Percentiles rank a stretch among this genome's conserved stretches.
Evolutionary conservation across 2,888 invertebrate species (phyloP).

Genomic region (Tetragonisca angustula): DNA sequence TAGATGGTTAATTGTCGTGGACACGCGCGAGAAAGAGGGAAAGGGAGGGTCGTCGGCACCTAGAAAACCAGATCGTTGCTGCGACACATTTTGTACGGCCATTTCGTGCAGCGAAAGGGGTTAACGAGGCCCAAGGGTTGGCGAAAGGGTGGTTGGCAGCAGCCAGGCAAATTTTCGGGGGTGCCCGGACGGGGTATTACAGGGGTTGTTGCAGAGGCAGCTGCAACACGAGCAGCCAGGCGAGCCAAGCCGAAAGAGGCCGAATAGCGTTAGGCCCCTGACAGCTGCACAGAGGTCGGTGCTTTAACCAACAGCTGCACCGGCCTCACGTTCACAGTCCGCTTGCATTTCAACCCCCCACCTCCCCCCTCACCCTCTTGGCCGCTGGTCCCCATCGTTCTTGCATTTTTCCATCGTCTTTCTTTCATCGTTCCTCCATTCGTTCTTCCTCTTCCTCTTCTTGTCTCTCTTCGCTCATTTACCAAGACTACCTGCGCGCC

Average conservation of each 20-base stretch:
- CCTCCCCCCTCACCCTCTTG: background rate
- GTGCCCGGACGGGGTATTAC: constrained; percentile 63
- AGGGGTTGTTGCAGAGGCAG: constrained; percentile 77
- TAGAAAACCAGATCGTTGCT: constrained; percentile 7
- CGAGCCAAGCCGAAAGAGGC: constrained; percentile 62
- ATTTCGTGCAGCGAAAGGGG: constrained; percentile 40
- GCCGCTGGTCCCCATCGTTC: background rate
- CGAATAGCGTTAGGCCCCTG: constrained; percentile 65
- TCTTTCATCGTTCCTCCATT: background rate
- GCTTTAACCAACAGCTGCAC: constrained; percentile 83
- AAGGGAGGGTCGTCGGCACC: background rate
- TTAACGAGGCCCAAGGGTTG: constrained; percentile 46
- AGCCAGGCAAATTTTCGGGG: constrained; percentile 69
- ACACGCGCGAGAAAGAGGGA: background rate
- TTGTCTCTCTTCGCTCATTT: background rate
- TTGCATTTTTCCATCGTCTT: background rate
- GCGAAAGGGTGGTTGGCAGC: constrained; percentile 26
- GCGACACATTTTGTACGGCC: constrained; percentile 16
- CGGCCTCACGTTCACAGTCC: constrained; percentile 67
- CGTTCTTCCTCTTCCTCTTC: background rate
- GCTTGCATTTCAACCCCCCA: constrained; percentile 56
- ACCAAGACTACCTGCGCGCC: background rate
- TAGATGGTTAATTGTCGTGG: constrained; percentile 14
- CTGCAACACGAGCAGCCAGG: constrained; percentile 73
- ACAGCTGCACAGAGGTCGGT: constrained; percentile 80